These are phyloP conservation scores for Gavia stellata DNA, from an alignment of 2,113 vertebrate species.

Conservation along the genomic window DNA sequence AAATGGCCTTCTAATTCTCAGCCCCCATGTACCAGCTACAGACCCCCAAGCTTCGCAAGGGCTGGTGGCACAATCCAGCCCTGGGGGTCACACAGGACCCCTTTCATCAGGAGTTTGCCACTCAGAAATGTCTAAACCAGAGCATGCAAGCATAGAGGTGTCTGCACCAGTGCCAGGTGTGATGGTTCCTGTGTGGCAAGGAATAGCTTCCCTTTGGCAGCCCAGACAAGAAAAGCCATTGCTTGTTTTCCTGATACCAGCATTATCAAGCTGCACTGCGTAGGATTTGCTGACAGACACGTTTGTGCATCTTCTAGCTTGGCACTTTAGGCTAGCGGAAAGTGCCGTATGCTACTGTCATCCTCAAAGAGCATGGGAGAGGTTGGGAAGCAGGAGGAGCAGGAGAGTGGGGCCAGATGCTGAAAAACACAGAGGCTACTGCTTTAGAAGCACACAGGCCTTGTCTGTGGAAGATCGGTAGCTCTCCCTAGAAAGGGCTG, in stretches of 20 bases:
- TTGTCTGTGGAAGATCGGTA: not conserved
- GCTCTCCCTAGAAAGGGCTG: not conserved
- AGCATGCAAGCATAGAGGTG: not conserved
- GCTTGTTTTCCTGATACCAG: not conserved
- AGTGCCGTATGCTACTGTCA: rapidly evolving
- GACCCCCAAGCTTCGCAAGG: not conserved
- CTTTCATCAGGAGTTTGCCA: not conserved
- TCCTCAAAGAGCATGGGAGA: not conserved
- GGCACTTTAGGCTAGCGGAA: not conserved
- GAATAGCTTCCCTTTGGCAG: not conserved
- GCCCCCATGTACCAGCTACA: rapidly evolving
- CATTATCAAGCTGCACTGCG: not conserved
- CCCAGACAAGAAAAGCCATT: not conserved
- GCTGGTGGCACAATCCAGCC: not conserved
- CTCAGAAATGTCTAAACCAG: not conserved
- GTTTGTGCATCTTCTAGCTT: not conserved
- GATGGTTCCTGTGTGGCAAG: not conserved
- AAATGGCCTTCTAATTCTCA: not conserved
- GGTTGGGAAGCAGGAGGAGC: not conserved
- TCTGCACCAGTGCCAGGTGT: not conserved
- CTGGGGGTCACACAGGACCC: not conserved
- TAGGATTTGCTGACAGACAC: not conserved
- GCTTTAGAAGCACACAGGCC: not conserved
- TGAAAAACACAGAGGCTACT: not conserved
- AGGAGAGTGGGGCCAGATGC: not conserved